A percentile compares a stretch with the other conserved stretches of the same genome.
Evolutionary conservation across 2,797 vertebrate genomes (phyloP).

Genomic region (Limosa lapponica): DNA sequence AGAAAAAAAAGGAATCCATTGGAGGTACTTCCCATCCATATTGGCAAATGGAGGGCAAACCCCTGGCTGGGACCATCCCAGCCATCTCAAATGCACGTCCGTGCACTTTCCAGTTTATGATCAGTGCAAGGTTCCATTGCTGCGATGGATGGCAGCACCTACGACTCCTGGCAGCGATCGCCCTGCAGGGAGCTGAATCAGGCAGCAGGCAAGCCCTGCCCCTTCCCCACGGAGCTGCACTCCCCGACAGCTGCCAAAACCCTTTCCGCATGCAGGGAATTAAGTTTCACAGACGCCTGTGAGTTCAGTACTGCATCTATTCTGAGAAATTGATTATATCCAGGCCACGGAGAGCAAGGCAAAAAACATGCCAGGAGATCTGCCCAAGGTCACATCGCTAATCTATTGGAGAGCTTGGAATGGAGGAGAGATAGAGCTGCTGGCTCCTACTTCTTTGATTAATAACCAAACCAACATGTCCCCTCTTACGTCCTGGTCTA

Average conservation of each 20-base stretch:
- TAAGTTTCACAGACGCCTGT: neutral
- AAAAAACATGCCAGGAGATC: slow-evolving; percentile 5
- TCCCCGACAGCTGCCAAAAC: slow-evolving; percentile 29
- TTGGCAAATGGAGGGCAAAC: neutral
- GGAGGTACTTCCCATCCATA: neutral
- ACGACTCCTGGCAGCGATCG: neutral
- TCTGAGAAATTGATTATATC: slow-evolving; percentile 61
- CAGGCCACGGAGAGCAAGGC: slow-evolving; percentile 11
- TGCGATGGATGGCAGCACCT: neutral
- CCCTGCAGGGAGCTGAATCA: neutral
- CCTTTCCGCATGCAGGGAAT: neutral
- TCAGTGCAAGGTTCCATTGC: neutral
- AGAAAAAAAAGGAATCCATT: neutral
- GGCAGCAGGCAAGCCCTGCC: neutral
- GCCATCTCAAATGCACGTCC: neutral
- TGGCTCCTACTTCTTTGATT: slow-evolving; percentile 11
- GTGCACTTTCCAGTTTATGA: neutral
- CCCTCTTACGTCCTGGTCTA: neutral
- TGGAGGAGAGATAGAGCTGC: neutral
- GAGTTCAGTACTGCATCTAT: slow-evolving; percentile 45
- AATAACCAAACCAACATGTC: neutral
- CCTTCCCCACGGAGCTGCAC: neutral
- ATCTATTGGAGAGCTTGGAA: slow-evolving; percentile 43
- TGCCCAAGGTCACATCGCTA: slow-evolving; percentile 39
- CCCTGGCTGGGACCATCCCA: neutral